Percentiles rank a stretch among this genome's conserved stretches.
phyloP scores from a whole-genome alignment of 2,888 invertebrate genomes.

The Prosapia bicincta region DNA sequence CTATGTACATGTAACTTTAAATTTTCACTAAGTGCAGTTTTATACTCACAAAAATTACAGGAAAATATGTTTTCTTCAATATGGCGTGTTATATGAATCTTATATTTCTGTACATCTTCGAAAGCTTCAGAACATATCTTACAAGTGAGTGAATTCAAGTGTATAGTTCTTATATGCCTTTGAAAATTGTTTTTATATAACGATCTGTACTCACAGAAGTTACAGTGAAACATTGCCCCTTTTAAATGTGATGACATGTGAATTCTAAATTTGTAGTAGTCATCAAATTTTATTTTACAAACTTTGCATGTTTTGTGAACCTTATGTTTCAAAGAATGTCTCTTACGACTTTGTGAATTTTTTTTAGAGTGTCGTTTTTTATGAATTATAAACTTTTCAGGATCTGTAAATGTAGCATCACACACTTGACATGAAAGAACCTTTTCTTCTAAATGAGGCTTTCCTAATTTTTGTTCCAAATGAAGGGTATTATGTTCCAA shows the following conservation, averaged over 20 bases:
- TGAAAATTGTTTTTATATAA: too few species aligned
- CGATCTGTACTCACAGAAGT: neutral
- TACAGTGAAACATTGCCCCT: neutral
- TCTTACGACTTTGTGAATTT: too few species aligned
- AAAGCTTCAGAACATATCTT: neutral
- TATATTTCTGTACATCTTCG: neutral
- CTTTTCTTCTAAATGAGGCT: too few species aligned
- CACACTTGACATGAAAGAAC: too few species aligned
- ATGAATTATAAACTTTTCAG: too few species aligned
- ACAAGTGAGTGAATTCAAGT: neutral
- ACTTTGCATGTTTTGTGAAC: too few species aligned
- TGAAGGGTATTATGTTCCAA: too few species aligned
- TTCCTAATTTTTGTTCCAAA: too few species aligned
- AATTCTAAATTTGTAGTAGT: neutral
- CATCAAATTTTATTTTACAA: neutral
- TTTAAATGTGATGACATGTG: neutral
- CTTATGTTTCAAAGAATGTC: too few species aligned
- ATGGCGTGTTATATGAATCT: neutral
- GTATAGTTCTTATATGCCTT: too few species aligned
- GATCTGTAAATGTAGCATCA: too few species aligned
- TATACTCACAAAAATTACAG: neutral
- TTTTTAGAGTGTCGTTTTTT: too few species aligned
- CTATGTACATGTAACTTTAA: neutral
- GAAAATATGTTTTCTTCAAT: neutral
- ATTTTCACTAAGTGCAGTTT: neutral